Percentiles rank a stretch among this genome's conserved stretches.
phyloP scores from a whole-genome alignment of 2,888 invertebrate species.

The Emmelina monodactyla region DNA sequence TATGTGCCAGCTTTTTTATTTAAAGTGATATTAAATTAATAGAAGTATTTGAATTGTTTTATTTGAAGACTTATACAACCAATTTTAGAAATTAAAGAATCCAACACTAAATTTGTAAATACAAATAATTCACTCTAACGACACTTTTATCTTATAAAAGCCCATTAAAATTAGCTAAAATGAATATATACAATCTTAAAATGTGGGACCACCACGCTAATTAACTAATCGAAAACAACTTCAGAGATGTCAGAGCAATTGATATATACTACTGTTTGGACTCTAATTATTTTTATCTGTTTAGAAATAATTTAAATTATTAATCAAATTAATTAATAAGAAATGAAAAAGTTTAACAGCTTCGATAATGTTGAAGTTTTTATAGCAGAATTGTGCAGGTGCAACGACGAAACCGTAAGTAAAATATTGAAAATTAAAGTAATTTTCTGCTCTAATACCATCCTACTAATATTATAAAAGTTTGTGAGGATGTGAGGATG shows the following conservation, averaged over 20 bases:
- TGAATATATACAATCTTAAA: neutral
- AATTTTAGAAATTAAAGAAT: neutral
- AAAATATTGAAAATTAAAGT: too few species aligned
- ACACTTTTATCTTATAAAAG: neutral
- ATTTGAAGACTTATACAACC: neutral
- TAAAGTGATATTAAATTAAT: constrained; percentile 9
- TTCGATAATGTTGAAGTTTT: too few species aligned
- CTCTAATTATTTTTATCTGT: too few species aligned
- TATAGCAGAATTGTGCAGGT: too few species aligned
- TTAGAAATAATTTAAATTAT: too few species aligned
- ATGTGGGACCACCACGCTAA: neutral
- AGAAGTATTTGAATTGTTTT: neutral
- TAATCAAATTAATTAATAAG: too few species aligned
- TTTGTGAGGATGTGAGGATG: too few species aligned
- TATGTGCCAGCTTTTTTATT: neutral
- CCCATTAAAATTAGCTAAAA: neutral
- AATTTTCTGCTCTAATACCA: too few species aligned
- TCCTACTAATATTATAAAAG: too few species aligned
- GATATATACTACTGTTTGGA: too few species aligned
- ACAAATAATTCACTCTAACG: neutral
- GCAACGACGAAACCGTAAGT: too few species aligned
- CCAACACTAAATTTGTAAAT: neutral
- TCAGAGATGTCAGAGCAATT: neutral
- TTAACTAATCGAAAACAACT: neutral
- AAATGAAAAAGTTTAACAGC: too few species aligned